Evolutionary conservation across 2,888 invertebrate species (phyloP), one percentile per base, ranked within the genome.

Genomic region (Notodonta dromedarius): DNA sequence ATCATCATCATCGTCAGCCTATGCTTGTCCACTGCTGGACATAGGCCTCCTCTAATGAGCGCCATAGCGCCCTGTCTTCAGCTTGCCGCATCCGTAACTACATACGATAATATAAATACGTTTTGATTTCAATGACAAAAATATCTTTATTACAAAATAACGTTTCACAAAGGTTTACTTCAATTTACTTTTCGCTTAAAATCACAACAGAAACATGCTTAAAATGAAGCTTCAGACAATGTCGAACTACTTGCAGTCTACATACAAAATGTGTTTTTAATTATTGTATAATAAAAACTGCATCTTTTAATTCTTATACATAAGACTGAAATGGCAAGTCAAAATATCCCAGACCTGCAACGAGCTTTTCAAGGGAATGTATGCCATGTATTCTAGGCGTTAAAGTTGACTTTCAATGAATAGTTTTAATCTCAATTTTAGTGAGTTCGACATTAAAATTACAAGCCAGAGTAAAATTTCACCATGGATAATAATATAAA

Each of bases 91-190:
- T 13, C 4, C 13, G 6, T 13, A 46, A 46, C 13, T n/a, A n/a
- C 11, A 46, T 6, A 46, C 4, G 64, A 62, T 65, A 63, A 73
- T 68, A 74, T 65, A 57, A 8, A 67, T 16, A 24, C 50, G 56
- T 24, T 4, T 7, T 6, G 35, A 7, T 50, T 8, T 60, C 56
- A 69, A 74, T 82, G 88, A 88, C 84, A 85, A 87, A 86, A 85
- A 87, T 83, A 87, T 74, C 70, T 87, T 84, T 86, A 86, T 84
- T 87, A 83, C 74, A 85, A 85, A 85, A 84, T 76, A 80, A 77
- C 66, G 77, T 76, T 80, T 82, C 81, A 84, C 83, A 84, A 85
- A 81, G 78, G 74, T 82, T 82, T 24, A 78, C 80, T 81, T 83
- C 73, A 85, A 86, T 86, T 87, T 86, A 81, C 54, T 70, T 84